A percentile compares a stretch with the other conserved stretches of the same genome.
Evolutionary conservation across 2,113 vertebrate genomes (phyloP).

Genomic region (Bos taurus): DNA sequence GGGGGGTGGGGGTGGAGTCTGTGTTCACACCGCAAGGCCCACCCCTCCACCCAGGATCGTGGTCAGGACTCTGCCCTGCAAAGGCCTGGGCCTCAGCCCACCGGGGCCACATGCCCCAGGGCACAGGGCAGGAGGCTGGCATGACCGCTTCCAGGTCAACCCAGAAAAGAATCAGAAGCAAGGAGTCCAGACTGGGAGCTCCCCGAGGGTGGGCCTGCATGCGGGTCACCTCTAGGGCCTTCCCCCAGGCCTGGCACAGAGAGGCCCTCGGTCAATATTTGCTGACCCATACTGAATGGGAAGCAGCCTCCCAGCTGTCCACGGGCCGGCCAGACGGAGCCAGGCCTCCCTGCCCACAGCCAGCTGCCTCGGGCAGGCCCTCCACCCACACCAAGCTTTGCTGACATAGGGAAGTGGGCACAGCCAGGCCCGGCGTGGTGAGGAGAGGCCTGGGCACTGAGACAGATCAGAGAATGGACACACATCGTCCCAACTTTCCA

Average conservation of each 20-base stretch:
- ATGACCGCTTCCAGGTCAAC: fast-evolving
- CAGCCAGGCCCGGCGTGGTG: fast-evolving
- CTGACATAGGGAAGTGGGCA: background rate
- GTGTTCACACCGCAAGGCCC: fast-evolving
- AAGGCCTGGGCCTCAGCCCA: background rate
- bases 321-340: background rate
- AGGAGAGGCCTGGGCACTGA: background rate
- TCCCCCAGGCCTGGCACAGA: background rate
- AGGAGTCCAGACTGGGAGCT: background rate
- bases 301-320: background rate
- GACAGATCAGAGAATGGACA: background rate
- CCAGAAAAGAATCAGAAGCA: background rate
- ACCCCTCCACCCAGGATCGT: background rate
- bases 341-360: background rate
- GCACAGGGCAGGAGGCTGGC: background rate
- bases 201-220: fast-evolving
- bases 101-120: background rate
- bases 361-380: background rate
- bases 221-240: background rate
- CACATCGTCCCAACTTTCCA: background rate
- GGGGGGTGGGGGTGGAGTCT: fast-evolving
- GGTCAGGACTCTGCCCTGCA: background rate
- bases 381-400: background rate
- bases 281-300: background rate
- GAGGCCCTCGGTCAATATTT: background rate